Percentiles rank a stretch among this genome's conserved stretches.
These are phyloP conservation scores for Calypte anna DNA, from an alignment of 2,113 vertebrate species.

Conservation along the genomic window DNA sequence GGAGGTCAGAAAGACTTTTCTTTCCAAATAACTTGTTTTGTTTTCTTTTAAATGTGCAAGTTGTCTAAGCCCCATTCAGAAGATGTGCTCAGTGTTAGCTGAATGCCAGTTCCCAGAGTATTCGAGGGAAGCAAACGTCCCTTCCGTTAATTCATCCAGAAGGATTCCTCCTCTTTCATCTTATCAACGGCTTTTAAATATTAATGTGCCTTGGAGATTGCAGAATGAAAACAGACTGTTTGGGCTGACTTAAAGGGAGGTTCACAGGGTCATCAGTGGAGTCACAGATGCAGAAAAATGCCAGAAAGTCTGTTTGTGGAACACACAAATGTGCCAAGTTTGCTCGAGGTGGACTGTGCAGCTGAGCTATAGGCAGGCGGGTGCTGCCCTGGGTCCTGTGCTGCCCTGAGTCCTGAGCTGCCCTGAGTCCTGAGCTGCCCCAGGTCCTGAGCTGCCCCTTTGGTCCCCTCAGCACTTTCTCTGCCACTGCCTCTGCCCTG, in stretches of 20 bases:
- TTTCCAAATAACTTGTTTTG: not conserved
- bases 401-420: not conserved
- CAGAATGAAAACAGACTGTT: constrained; percentile 38
- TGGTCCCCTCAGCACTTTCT: not conserved
- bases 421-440: not conserved
- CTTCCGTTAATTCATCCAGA: constrained; percentile 9
- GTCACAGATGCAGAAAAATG: constrained; percentile 63
- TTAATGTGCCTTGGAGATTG: constrained; percentile 32
- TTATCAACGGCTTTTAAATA: constrained; percentile 51
- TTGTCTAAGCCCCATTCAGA: constrained; percentile 23
- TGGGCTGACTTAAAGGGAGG: constrained; percentile 43
- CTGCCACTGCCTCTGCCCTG: not conserved
- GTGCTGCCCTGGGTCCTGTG: not conserved
- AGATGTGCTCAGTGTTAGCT: not conserved
- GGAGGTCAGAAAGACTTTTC: not conserved
- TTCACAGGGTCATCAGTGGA: constrained; percentile 52
- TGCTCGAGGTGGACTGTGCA: constrained; percentile 17
- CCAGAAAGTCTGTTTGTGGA: constrained; percentile 54
- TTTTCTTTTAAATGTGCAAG: constrained; percentile 11
- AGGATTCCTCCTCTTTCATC: constrained; percentile 3
- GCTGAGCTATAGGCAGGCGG: not conserved
- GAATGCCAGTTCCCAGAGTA: constrained; percentile 38
- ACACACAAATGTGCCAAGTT: not conserved
- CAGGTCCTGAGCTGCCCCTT: not conserved
- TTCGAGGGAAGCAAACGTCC: not conserved